Evolutionary conservation across 2,113 vertebrate species (phyloP), one percentile per base, ranked within the genome.

Genomic region (Suncus etruscus): DNA sequence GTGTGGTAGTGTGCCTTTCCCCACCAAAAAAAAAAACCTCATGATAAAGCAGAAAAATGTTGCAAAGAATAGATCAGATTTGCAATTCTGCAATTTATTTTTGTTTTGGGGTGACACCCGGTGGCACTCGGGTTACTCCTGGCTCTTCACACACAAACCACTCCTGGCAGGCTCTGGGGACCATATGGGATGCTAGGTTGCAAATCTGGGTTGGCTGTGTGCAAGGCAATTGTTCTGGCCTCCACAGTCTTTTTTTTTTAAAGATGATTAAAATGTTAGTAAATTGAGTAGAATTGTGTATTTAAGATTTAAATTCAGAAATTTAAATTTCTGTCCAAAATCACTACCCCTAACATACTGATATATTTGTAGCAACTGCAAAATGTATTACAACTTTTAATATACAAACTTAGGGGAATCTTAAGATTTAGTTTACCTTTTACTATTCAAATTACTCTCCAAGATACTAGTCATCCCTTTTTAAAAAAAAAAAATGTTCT

Each of bases 221-320:
- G 39, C 39, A 39, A 39, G 39, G 39, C 39, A 39, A 39, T 39
- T 39, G 39, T 39, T 39, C 39, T 39, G 39, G 39, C 39, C 3
- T 39, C 39, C 5, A 39, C 39, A 39, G 39, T 39, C 39, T 39
- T 39, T 39, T 39, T 39, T 96, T 50, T 95, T 58, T 14, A 48
- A 45, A 92, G 16, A 70, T 76, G 10, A 85, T 95, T 79, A 65
- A 48, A 94, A 84, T 87, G 29, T 69, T 47, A 78, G 22, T 79
- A 16, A 91, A 61, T 80, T 92, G 85, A 73, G 8, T 89, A 47
- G 63, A 76, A 1, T 32, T 81, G 18, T 89, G 8, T 82, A 91
- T 45, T 91, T 29, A 82, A 78, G 20, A 27, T 69, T 63, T 95
- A 90, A 87, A 89, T 87, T 75, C 48, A 78, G 75, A 94, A 94